Base-by-base conservation (phyloP, 2,113 vertebrate species). In the Pagrus major region DNA sequence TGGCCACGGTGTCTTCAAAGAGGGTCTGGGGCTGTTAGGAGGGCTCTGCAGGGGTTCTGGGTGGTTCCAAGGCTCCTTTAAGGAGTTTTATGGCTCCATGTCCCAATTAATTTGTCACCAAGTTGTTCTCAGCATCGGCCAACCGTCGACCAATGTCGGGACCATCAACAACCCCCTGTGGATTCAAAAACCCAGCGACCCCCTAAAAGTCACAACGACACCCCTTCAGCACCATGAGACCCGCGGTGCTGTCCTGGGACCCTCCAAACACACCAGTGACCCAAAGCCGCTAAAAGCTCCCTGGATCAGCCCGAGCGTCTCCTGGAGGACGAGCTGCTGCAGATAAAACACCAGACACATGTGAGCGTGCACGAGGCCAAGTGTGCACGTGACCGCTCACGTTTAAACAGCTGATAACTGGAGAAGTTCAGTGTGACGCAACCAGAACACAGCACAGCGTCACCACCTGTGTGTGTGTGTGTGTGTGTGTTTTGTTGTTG, bases 401-500 rank as follows among this genome's bases (percentile, higher is more conserved):
- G 23, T 52, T 73, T 2, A 2, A 42, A 33, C 25, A 55, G 60
- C 72, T 65, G 72, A 75, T 65, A 66, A 76, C 27, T 16, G 35
- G 29, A 39, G 25, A 1, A 18, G 16, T 4, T 72, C 56, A 20
- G 46, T 54, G 27, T 67, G 63, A 68, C 2, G 63, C 41, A 68
- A 66, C 23, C 27, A 51, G 35, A 56, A 66, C 74, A 77, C 15
- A 76, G 41, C 58, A 16, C 23, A n/a, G 14, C 41, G 35, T 37
- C 42, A 31, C 18, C 35, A 23, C 20, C 46, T 21, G 55, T 9
- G 55, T 33, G 55, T 54, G 23, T 35, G 52, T 71, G 29, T 29
- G 46, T 47, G 46, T 21, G 47, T 9, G 61, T 44, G 35, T 59
- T 39, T 61, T 52, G 60, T 59, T 81, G 72, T 81, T 54, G 61